These are phyloP conservation scores for Carlito syrichta DNA, from an alignment of 2,113 vertebrate species.

Conservation along the genomic window DNA sequence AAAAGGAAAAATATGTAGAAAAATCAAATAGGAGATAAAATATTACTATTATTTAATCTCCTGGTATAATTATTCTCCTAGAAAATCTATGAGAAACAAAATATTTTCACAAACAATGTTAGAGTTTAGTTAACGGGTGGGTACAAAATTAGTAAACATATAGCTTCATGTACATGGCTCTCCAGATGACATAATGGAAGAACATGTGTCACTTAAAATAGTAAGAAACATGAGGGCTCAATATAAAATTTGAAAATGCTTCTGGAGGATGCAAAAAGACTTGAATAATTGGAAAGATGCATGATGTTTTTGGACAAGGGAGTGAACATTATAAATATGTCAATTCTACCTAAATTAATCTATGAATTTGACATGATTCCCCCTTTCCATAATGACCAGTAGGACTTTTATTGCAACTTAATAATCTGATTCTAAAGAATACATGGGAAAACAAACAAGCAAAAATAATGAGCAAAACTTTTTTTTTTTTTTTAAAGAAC, in stretches of 20 bases:
- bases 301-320: background rate
- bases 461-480: background rate
- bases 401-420: background rate
- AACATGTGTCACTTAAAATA: background rate
- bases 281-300: background rate
- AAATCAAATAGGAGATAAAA: background rate
- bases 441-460: background rate
- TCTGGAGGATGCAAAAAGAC: background rate
- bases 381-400: background rate
- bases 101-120: background rate
- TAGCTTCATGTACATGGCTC: background rate
- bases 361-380: background rate
- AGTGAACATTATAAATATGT: background rate
- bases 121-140: background rate
- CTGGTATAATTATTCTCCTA: background rate
- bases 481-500: background rate
- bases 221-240: background rate
- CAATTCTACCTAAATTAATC: background rate
- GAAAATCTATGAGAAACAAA: background rate
- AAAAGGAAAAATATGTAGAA: background rate
- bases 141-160: background rate
- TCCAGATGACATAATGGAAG: background rate
- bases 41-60: background rate
- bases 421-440: background rate
- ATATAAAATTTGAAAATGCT: background rate